Percentiles rank a stretch among this genome's conserved stretches.
Evolutionary conservation across 2,113 vertebrate species (phyloP).

Genomic region (Hylia prasina): DNA sequence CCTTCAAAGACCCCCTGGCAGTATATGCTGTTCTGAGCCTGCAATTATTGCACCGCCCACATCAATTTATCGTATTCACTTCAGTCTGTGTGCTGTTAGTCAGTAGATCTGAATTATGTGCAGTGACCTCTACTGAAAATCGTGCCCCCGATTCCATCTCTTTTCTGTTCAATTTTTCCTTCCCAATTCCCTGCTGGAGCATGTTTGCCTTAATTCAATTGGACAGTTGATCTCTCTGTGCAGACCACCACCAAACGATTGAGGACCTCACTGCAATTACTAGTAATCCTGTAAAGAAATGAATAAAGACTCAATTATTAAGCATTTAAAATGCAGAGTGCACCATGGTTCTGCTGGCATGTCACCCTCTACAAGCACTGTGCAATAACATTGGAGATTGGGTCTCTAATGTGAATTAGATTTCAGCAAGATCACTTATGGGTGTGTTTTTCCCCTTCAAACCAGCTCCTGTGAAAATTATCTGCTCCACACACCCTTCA

Average conservation of each 20-base stretch:
- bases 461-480: neutral
- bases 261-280: neutral
- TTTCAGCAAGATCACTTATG: neutral
- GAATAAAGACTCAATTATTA: conserved; percentile 39
- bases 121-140: neutral
- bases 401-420: neutral
- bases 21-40: neutral
- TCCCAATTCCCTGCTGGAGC: neutral
- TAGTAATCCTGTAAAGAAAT: conserved; percentile 43
- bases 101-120: neutral
- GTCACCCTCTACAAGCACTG: neutral
- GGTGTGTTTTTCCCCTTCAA: neutral
- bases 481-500: neutral
- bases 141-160: neutral
- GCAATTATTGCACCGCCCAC: neutral
- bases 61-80: neutral
- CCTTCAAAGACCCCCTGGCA: neutral
- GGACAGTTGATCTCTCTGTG: neutral
- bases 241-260: neutral
- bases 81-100: neutral
- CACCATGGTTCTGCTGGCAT: neutral
- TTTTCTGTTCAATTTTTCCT: conserved; percentile 30
- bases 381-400: neutral
- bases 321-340: conserved; percentile 1
- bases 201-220: conserved; percentile 41